Evolutionary conservation across 2,888 invertebrate genomes (phyloP).

Genomic region (Hypercompe scribonia): DNA sequence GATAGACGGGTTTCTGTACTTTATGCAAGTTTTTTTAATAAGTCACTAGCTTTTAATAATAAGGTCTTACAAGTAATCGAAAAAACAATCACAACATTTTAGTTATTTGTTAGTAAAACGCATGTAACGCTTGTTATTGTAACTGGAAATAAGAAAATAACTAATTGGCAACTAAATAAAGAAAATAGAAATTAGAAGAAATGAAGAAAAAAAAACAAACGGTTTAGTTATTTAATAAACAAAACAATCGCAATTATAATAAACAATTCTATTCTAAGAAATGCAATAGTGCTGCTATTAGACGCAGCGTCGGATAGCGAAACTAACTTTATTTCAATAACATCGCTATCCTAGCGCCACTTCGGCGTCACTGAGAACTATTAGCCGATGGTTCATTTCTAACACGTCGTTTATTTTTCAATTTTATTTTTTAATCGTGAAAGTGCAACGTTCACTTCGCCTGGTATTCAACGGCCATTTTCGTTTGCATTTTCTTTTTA

Average conservation of each 20-base stretch:
- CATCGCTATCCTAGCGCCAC: conserved; percentile 64
- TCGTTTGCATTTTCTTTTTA: conserved; percentile 78
- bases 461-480: conserved; percentile 80
- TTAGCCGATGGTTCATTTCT: conserved; percentile 77
- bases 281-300: conserved; percentile 66
- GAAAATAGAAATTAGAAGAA: background rate
- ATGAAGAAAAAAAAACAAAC: background rate
- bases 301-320: conserved; percentile 78
- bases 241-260: conserved; percentile 9
- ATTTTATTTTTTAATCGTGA: conserved; percentile 81
- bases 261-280: conserved; percentile 45
- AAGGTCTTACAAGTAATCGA: background rate
- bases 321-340: conserved; percentile 64
- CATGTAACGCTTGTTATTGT: background rate
- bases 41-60: background rate
- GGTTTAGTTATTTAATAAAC: background rate
- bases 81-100: background rate
- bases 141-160: background rate
- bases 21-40: conserved; percentile 54
- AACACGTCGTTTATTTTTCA: conserved; percentile 73
- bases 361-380: conserved; percentile 67
- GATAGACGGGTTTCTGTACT: conserved; percentile 80
- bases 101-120: background rate
- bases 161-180: background rate
- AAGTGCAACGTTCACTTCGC: conserved; percentile 85